Evolutionary conservation across 2,888 invertebrate genomes (phyloP), one percentile per base, ranked within the genome.

Genomic region (Augiades crinisus): DNA sequence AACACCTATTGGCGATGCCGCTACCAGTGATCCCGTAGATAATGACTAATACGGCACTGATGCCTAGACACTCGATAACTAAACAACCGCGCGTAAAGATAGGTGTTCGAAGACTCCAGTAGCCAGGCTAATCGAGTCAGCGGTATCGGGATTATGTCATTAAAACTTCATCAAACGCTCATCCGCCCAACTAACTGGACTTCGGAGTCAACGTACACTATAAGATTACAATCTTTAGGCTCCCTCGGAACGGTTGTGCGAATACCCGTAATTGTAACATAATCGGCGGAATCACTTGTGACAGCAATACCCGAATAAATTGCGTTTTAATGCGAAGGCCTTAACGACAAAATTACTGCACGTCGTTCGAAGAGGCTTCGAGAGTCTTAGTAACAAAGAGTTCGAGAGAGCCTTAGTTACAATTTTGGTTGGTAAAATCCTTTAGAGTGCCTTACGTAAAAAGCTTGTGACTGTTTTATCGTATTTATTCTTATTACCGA

Each of bases 121-220:
- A 80, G 80, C 78, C 61, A 61, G 73, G 74, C 75, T 85, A 83
- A 86, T 84, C 72, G 78, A 84, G 76, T 78, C 78, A 78, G 78
- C 81, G 78, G 78, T 83, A 82, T 79, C 76, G 71, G 75, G 75
- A 85, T 85, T 83, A 83, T 78, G 76, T 79, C 83, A 86, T 87
- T 84, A 87, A 84, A 85, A 79, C 79, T 83, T 80, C 81, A 85
- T 84, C 81, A 78, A 65, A 72, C 70, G 74, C 67, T 71, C 71
- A 70, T 72, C 69, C 72, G 67, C 62, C 70, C 60, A 58, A 57
- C 66, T 83, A 83, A 83, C 82, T 80, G 84, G 76, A 83, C 79
- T 77, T 73, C 61, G 64, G 68, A 72, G 70, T 69, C 64, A 60
- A 64, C 56, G 61, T 60, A 59, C 61, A 61, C 59, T 55, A 50